These are phyloP conservation scores for Pachyrhynchus sulphureomaculatus DNA, from an alignment of 1,140 invertebrate species.

Conservation along the genomic window DNA sequence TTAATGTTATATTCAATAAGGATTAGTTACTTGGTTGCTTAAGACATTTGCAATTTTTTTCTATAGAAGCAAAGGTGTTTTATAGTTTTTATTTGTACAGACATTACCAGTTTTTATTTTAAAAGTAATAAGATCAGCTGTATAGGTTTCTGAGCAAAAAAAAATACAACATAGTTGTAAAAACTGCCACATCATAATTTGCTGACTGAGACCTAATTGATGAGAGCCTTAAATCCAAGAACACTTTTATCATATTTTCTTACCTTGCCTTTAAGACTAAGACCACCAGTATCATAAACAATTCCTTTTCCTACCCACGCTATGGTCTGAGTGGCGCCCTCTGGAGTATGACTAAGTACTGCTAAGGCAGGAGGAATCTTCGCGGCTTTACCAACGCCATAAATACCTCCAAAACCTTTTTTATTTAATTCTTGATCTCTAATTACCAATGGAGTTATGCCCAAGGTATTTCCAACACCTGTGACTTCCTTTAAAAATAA, in stretches of 20 bases:
- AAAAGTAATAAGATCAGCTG: too few relatives aligned
- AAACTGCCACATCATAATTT: too few relatives aligned
- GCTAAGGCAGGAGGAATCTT: conserved; percentile 75
- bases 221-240: too few relatives aligned
- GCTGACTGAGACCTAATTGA: too few relatives aligned
- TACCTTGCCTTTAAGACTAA: conserved; percentile 87
- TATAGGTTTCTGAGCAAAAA: too few relatives aligned
- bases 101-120: too few relatives aligned
- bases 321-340: conserved; percentile 69
- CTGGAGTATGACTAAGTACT: conserved; percentile 69
- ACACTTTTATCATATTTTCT: conserved; percentile 19
- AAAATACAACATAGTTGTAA: too few relatives aligned
- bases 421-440: conserved; percentile 72
- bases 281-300: conserved; percentile 90
- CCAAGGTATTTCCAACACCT: conserved; percentile 63
- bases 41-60: too few relatives aligned
- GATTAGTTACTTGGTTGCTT: too few relatives aligned
- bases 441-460: conserved; percentile 68
- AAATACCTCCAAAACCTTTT: conserved; percentile 81
- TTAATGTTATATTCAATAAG: too few relatives aligned
- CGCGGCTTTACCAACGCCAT: conserved; percentile 84
- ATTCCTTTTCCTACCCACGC: conserved; percentile 94
- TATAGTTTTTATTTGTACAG: too few relatives aligned
- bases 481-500: conserved; percentile 62
- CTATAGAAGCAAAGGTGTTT: too few relatives aligned